Base-by-base conservation (phyloP, 1,140 invertebrate genomes). In the Bombus breviceps region DNA sequence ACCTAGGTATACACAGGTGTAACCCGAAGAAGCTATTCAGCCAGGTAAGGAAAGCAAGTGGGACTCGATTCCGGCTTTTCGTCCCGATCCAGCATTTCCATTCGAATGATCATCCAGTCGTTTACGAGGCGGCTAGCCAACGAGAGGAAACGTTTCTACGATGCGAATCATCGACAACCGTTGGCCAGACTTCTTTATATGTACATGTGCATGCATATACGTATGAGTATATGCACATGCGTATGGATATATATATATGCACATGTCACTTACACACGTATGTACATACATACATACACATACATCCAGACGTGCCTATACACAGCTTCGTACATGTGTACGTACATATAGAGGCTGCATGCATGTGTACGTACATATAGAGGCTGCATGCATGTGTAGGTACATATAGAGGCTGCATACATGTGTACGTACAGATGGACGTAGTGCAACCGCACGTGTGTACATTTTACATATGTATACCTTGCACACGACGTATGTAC, bases 401-500 rank as follows among this genome's bases (percentile, higher is more conserved):
- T n/a, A n/a, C n/a, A 82, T 59, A 78, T 53, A 53, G 47, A 53
- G 75, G 10, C 4, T 53, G 32, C 10, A 6, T 47, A 53, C 10
- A 25, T 25, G n/a, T 28, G 47, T 6, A 39, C 22, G 68, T 76
- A 72, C 39, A 80, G 66, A 78, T 41, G 57, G 77, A 83, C 81
- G 39, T 41, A 47, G 66, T 75, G 66, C 64, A 75, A 80, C 76
- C 86, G 75, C 82, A 80, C 76, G 76, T 85, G 82, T 79, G 82
- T 85, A 79, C 75, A 85, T 76, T 87, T 87, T 87, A 87, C 86
- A 87, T 85, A 85, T 85, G 82, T 79, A 77, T 79, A 79, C 62
- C 75, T 69, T 87, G 83, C 83, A 84, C 86, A 87, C 64, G 69
- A 87, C 86, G 86, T 85, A 79, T 87, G 82, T 87, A 87, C 85